Percentiles rank a stretch among this genome's conserved stretches.
Conservation (phyloP, 1,140 invertebrate species). For the Artemia franciscana region DNA sequence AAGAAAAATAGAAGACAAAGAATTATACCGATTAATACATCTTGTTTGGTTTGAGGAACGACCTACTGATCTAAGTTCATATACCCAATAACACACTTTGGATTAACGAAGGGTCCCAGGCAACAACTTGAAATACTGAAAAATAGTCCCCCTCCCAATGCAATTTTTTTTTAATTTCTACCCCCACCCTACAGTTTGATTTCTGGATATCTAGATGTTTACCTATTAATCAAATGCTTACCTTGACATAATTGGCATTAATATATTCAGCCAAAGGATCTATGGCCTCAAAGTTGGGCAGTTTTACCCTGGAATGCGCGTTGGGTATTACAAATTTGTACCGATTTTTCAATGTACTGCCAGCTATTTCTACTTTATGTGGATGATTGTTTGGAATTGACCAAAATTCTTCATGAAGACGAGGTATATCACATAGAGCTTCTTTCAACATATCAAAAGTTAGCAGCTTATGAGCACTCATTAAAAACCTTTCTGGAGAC, state of each 20-base stretch:
- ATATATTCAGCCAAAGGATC: constrained; percentile 39
- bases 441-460: constrained; percentile 44
- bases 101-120: no score
- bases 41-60: no score
- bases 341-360: constrained; percentile 68
- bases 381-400: constrained; percentile 73
- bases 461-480: constrained; percentile 33
- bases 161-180: no score
- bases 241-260: constrained; percentile 68
- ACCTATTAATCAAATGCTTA: no score
- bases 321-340: constrained; percentile 73
- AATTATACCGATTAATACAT: no score
- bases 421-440: constrained; percentile 26
- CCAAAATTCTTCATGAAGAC: constrained; percentile 71
- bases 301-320: constrained; percentile 41
- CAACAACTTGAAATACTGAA: no score
- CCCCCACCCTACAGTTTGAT: no score
- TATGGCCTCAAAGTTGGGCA: constrained; percentile 27
- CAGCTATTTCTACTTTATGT: constrained; percentile 52
- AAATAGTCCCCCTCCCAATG: no score
- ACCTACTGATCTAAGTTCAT: no score
- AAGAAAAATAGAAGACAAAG: no score
- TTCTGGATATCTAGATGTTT: no score
- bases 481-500: constrained; percentile 34
- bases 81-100: no score